Evolutionary conservation across 1,140 invertebrate genomes (phyloP).

Genomic region (Trichonephila inaurata): DNA sequence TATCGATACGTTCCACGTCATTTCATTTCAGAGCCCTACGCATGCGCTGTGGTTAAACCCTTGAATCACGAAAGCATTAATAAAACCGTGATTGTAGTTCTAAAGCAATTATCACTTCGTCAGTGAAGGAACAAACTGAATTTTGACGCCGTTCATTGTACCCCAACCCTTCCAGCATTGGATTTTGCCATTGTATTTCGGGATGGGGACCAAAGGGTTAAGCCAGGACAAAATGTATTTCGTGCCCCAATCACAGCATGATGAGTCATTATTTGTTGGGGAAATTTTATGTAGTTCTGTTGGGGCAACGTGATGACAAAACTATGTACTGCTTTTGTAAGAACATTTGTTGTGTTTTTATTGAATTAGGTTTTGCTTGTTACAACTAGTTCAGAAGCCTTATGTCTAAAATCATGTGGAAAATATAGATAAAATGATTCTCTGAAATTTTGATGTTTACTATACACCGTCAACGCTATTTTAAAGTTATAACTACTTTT

Average conservation of each 20-base stretch:
- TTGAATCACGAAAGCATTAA: not conserved
- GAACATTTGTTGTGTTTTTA: not conserved
- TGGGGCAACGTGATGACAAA: not conserved
- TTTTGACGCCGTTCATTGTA: constrained; percentile 2
- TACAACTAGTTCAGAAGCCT: too few species aligned
- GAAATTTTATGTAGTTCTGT: not conserved
- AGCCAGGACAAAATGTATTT: not conserved
- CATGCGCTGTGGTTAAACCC: not conserved
- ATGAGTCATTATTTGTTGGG: constrained; percentile 23
- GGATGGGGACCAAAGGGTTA: not conserved
- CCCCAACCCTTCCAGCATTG: not conserved
- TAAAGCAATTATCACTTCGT: constrained; percentile 14
- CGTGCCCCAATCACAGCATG: not conserved
- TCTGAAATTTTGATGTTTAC: too few species aligned
- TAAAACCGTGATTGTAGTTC: constrained; percentile 21
- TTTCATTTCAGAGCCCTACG: not conserved
- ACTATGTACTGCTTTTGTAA: not conserved
- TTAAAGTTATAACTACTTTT: too few species aligned
- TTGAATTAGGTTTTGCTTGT: not conserved
- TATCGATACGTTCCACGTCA: not conserved
- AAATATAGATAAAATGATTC: too few species aligned
- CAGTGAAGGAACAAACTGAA: constrained; percentile 21
- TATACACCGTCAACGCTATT: too few species aligned
- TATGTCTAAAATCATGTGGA: too few species aligned
- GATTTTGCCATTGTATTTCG: not conserved